phyloP scores from a whole-genome alignment of 2,113 vertebrate species.

The Todiramphus saurophagus region DNA sequence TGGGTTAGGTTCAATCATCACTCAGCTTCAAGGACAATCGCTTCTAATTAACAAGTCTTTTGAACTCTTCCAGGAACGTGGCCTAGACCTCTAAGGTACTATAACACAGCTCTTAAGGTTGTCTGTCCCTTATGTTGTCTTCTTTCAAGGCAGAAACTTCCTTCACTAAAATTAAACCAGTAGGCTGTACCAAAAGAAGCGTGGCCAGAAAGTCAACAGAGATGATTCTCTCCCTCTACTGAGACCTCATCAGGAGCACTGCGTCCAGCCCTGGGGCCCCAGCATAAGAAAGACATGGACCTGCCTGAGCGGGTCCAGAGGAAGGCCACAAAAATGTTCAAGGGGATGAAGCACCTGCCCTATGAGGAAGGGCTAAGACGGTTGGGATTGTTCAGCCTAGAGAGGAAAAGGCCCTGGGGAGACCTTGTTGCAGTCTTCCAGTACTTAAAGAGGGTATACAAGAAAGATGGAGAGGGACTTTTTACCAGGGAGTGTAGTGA shows the following conservation, averaged over 20 bases:
- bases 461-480: background rate
- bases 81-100: background rate
- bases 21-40: constrained; percentile 6
- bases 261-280: background rate
- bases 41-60: constrained; percentile 22
- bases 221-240: background rate
- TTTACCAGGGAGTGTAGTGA: background rate
- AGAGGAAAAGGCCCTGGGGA: background rate
- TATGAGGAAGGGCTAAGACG: background rate
- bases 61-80: background rate
- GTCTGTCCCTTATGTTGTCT: background rate
- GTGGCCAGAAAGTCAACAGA: background rate
- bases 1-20: background rate
- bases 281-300: background rate
- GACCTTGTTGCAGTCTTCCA: background rate
- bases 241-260: background rate
- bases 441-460: background rate
- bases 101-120: background rate
- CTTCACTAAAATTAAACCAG: background rate
- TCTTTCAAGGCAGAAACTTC: background rate
- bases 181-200: background rate
- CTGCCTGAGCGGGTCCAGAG: background rate
- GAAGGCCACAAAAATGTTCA: background rate
- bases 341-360: background rate
- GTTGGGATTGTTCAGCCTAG: background rate